phyloP scores from a whole-genome alignment of 2,113 vertebrate genomes.

The Hymenochirus boettgeri region DNA sequence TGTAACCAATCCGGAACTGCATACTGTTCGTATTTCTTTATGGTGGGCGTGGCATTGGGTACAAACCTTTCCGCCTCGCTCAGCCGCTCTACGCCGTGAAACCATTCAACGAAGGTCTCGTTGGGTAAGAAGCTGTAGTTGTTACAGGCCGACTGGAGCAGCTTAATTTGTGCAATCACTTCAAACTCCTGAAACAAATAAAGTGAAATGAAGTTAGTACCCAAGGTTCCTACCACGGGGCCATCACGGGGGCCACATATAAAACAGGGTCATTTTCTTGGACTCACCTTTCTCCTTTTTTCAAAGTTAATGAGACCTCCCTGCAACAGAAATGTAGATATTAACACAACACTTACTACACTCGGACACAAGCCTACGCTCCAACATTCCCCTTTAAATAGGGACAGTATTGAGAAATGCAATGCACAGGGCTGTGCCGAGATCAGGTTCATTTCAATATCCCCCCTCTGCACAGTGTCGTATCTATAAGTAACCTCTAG shows the following conservation, averaged over 20 bases:
- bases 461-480: no score
- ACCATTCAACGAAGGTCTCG: constrained; percentile 80
- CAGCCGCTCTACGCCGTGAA: constrained; percentile 75
- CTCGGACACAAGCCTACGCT: no score
- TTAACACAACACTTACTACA: no score
- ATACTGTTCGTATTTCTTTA: no score
- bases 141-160: constrained; percentile 92
- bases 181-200: constrained; percentile 79
- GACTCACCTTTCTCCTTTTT: constrained; percentile 89
- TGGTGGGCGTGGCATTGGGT: neutral
- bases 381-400: no score
- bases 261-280: neutral
- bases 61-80: constrained; percentile 86
- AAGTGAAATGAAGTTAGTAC: neutral
- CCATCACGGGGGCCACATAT: no score
- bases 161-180: constrained; percentile 94
- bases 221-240: no score
- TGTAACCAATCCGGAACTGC: no score
- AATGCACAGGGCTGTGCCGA: no score
- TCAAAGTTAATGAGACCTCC: constrained; percentile 94
- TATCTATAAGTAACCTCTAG: no score
- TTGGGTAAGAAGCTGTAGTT: constrained; percentile 88
- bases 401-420: no score
- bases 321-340: constrained; percentile 53
- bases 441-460: no score